These are phyloP conservation scores for Linyphia triangularis DNA, from an alignment of 2,888 invertebrate species.

Conservation along the genomic window DNA sequence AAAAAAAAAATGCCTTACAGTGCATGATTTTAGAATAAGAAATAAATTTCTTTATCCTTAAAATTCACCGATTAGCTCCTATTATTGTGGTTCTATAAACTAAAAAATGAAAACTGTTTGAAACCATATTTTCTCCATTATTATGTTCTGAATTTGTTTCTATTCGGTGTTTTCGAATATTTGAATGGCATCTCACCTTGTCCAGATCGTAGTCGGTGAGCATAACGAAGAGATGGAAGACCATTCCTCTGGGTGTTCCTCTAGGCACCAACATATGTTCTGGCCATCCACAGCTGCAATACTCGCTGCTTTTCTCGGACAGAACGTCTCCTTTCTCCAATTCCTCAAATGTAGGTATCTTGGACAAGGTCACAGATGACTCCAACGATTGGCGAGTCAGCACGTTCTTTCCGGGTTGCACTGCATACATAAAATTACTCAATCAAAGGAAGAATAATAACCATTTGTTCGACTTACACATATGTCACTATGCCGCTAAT, in stretches of 20 bases:
- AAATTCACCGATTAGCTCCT: no score
- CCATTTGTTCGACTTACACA: background rate
- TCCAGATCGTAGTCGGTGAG: conserved; percentile 87
- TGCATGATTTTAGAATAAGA: no score
- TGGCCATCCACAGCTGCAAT: conserved; percentile 94
- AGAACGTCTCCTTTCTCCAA: conserved; percentile 81
- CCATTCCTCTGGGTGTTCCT: conserved; percentile 85
- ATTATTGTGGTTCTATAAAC: no score
- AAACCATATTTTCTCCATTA: no score
- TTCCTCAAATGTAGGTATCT: conserved; percentile 89
- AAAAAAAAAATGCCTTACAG: no score
- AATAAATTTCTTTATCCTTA: no score
- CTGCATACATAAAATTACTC: conserved; percentile 80
- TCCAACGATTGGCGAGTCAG: conserved; percentile 85
- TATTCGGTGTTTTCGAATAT: no score
- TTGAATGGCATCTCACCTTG: conserved; percentile 82
- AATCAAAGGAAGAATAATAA: background rate
- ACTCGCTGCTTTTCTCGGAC: conserved; percentile 83
- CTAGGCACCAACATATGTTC: conserved; percentile 89
- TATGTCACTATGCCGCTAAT: background rate
- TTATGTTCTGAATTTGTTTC: no score
- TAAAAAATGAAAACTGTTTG: no score
- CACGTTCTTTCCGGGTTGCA: conserved; percentile 83
- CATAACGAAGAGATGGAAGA: conserved; percentile 88
- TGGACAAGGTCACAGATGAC: conserved; percentile 90